Evolutionary conservation across 2,888 invertebrate species (phyloP).

Genomic region (Tridacna crocea): DNA sequence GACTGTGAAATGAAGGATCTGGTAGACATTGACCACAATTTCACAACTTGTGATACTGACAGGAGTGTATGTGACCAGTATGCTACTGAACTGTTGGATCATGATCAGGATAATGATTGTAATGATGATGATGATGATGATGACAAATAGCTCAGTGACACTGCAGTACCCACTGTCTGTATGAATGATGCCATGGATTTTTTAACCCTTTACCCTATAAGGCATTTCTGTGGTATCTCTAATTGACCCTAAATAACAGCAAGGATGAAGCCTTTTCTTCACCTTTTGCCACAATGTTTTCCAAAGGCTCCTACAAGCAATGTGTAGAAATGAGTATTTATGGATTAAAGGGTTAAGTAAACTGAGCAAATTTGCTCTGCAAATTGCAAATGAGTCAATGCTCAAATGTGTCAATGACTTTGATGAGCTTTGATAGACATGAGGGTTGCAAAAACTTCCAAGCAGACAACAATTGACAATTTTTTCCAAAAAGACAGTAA

Average conservation of each 20-base stretch:
- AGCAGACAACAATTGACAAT: slow-evolving; percentile 9
- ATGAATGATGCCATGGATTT: not conserved
- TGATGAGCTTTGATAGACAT: no score
- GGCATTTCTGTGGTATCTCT: no score
- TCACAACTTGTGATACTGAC: slow-evolving; percentile 29
- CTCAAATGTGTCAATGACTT: not conserved
- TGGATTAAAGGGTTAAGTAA: no score
- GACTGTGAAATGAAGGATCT: slow-evolving; percentile 8
- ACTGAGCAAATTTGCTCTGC: slow-evolving; percentile 6
- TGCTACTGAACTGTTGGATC: not conserved
- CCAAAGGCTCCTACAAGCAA: no score
- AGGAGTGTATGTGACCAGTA: slow-evolving; percentile 23
- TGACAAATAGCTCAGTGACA: no score
- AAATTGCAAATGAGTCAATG: not conserved
- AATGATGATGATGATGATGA: not conserved
- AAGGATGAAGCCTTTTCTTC: no score
- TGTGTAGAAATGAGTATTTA: no score
- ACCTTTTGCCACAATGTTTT: no score
- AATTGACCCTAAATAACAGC: no score
- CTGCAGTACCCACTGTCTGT: not conserved
- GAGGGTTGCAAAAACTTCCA: not conserved
- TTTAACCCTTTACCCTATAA: no score
- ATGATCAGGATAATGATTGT: not conserved
- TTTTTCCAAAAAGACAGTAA: no score
- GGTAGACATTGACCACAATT: not conserved